Percentiles rank a stretch among this genome's conserved stretches.
phyloP scores from a whole-genome alignment of 1,140 invertebrate species.

The Glossosoma conforme region DNA sequence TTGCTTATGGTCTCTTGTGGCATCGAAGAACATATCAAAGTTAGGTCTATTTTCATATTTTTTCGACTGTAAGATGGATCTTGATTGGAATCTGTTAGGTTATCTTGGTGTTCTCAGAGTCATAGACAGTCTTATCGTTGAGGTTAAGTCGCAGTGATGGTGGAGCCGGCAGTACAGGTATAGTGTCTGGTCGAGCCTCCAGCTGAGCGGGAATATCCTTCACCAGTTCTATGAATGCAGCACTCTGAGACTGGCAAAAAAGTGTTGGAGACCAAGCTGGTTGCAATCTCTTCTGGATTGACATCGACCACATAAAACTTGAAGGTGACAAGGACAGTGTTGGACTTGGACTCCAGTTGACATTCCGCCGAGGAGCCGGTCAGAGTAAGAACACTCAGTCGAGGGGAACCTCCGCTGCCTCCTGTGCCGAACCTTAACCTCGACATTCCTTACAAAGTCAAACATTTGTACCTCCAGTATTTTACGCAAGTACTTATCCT shows the following conservation, averaged over 20 bases:
- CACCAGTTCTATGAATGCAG: conserved; percentile 76
- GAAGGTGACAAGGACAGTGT: conserved; percentile 90
- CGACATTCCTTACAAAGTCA: no score
- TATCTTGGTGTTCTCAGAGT: conserved; percentile 47
- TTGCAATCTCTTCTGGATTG: conserved; percentile 84
- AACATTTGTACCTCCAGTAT: no score
- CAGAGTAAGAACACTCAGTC: conserved; percentile 75
- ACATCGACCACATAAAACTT: conserved; percentile 90
- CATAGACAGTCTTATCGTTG: conserved; percentile 47
- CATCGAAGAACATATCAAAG: no score
- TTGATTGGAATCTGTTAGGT: conserved; percentile 49
- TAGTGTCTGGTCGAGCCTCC: conserved; percentile 67
- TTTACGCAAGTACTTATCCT: no score
- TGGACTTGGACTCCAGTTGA: conserved; percentile 86
- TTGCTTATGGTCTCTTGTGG: no score
- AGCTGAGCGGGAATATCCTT: conserved; percentile 81
- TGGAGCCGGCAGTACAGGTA: conserved; percentile 57
- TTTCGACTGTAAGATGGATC: no score
- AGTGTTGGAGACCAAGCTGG: conserved; percentile 83
- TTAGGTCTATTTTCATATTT: no score
- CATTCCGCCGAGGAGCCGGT: conserved; percentile 79
- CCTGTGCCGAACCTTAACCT: no score
- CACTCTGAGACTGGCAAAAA: conserved; percentile 76
- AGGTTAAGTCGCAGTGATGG: conserved; percentile 38
- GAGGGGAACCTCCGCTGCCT: conserved; percentile 64